phyloP scores from a whole-genome alignment of 2,113 vertebrate genomes.

The Poecile atricapillus region DNA sequence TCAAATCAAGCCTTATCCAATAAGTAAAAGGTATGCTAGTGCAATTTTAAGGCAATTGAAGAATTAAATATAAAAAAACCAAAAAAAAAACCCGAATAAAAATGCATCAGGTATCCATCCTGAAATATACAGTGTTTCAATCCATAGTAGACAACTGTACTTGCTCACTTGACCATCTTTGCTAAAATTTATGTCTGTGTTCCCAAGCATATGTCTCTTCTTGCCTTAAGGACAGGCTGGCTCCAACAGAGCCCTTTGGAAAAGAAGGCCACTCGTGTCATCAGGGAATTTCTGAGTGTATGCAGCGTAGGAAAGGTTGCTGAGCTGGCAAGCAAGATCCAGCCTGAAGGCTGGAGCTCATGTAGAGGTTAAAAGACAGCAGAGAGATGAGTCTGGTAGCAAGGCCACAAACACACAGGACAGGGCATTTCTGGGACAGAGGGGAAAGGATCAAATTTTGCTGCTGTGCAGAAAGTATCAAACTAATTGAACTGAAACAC shows the following conservation, averaged over 20 bases:
- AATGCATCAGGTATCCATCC: not conserved
- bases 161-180: not conserved
- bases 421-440: not conserved
- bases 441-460: not conserved
- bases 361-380: not conserved
- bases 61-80: not conserved
- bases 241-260: not conserved
- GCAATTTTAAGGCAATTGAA: not conserved
- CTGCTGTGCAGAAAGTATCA: not conserved
- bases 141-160: not conserved
- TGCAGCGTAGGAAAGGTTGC: not conserved
- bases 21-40: not conserved
- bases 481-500: not conserved
- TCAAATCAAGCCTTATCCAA: not conserved
- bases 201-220: not conserved
- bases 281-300: not conserved
- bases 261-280: not conserved
- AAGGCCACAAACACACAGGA: not conserved
- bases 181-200: not conserved
- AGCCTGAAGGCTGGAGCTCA: not conserved
- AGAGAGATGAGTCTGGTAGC: not conserved
- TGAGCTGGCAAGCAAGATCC: not conserved
- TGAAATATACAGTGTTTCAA: not conserved
- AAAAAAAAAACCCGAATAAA: not conserved
- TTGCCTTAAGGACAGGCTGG: not conserved